Evolutionary conservation across 2,888 invertebrate genomes (phyloP).

Genomic region (Serripes groenlandicus): DNA sequence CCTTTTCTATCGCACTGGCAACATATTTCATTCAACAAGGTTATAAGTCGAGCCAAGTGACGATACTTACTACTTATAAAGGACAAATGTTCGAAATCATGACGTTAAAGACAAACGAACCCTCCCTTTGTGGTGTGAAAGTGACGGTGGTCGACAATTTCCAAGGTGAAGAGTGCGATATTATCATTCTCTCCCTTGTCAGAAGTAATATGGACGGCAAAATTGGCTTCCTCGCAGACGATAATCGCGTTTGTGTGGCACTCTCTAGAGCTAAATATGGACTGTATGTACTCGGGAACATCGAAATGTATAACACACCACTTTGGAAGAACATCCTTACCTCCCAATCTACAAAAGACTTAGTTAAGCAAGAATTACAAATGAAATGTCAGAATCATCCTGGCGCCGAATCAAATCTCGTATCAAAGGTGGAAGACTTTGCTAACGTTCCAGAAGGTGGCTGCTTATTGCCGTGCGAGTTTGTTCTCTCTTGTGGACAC

Average conservation of each 20-base stretch:
- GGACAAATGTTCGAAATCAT: conserved; percentile 81
- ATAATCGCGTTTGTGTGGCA: conserved; percentile 84
- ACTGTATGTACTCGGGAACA: conserved; percentile 84
- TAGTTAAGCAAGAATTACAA: conserved; percentile 59
- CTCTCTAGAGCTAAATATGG: conserved; percentile 84
- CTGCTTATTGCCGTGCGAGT: conserved; percentile 72
- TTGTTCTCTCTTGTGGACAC: conserved; percentile 75
- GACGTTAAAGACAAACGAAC: conserved; percentile 70
- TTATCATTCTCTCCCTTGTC: conserved; percentile 84
- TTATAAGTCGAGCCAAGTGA: conserved; percentile 74
- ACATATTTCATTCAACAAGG: conserved; percentile 78
- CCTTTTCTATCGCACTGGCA: conserved; percentile 72
- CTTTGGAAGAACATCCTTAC: conserved; percentile 72
- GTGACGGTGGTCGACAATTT: conserved; percentile 83
- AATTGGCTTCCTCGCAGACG: conserved; percentile 81
- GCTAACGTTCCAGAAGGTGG: conserved; percentile 74
- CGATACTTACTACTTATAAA: conserved; percentile 70
- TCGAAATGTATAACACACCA: conserved; percentile 63
- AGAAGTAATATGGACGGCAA: conserved; percentile 77
- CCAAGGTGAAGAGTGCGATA: conserved; percentile 86
- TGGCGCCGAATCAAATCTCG: conserved; percentile 45
- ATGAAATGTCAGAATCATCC: conserved; percentile 82
- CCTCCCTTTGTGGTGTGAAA: conserved; percentile 67
- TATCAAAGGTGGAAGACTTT: conserved; percentile 65
- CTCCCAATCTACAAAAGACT: conserved; percentile 47